Evolutionary conservation across 1,140 invertebrate species (phyloP), one percentile per base, ranked within the genome.

Genomic region (Drosophila rhopaloa): DNA sequence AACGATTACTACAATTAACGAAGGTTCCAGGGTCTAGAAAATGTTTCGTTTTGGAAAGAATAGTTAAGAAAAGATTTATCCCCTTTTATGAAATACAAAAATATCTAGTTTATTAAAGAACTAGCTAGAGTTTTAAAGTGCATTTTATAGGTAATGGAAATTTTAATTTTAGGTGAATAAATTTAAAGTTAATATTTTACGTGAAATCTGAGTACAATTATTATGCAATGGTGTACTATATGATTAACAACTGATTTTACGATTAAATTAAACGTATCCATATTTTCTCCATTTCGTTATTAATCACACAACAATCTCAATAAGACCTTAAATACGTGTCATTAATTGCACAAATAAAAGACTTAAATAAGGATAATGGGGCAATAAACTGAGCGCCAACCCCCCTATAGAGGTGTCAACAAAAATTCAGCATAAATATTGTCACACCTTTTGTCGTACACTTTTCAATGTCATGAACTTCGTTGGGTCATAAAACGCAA

Each of bases 381-480:
- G 59, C 68, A 78, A 62, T 73, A 70, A 85, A 81, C 81, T 66
- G 43, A 7, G 37, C 16, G n/a, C n/a, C 29, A 32, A 43, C 27
- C 43, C 8, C 14, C 14, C 43, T 19, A 44, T 35, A 16, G 48
- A 35, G 48, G 48, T 35, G 27, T 7, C 48, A 51, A 14, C 29
- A 13, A 35, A 19, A 38, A 44, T 48, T 59, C 24, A 61, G 60
- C 74, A 66, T 59, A 68, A 59, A 63, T 78, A 70, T 85, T 76
- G 72, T 76, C 73, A 53, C 73, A 76, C 73, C 73, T 65, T 75
- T 76, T 48, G 62, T 66, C 61, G 76, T 67, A 57, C 61, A 37
- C 65, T 37, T 46, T 83, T 86, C 82, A 86, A 86, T 86, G 83
- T 79, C 82, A 82, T 86, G 82, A 86, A 86, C 82, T 86, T 86